Evolutionary conservation across 2,888 invertebrate genomes (phyloP).

Genomic region (Acleris laterana): DNA sequence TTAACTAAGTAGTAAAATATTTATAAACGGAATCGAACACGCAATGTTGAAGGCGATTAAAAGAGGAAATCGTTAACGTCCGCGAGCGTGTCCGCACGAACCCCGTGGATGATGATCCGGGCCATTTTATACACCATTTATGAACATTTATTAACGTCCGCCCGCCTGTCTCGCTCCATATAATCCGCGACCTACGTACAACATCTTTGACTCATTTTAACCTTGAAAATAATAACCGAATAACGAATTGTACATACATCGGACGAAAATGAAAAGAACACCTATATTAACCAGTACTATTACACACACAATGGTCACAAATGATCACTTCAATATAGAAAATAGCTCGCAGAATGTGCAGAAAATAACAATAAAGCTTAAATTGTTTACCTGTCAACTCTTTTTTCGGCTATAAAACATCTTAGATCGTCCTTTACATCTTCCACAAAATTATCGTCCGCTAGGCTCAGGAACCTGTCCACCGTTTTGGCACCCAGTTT

Average conservation of each 20-base stretch:
- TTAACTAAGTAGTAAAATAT: neutral
- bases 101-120: constrained; percentile 21
- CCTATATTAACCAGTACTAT: constrained; percentile 1
- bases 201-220: constrained; percentile 65
- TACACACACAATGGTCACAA: neutral
- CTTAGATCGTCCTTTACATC: constrained; percentile 81
- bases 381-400: constrained; percentile 81
- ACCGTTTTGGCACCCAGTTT: constrained; percentile 84
- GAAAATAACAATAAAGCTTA: constrained; percentile 51
- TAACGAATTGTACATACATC: constrained; percentile 14
- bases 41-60: neutral
- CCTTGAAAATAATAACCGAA: constrained; percentile 67
- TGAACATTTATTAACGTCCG: constrained; percentile 60
- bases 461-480: constrained; percentile 76
- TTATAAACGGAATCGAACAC: neutral
- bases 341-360: constrained; percentile 10
- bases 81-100: constrained; percentile 22
- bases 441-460: constrained; percentile 78
- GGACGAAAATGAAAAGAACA: constrained; percentile 22
- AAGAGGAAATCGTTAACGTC: constrained; percentile 2
- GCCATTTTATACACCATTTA: constrained; percentile 51
- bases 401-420: constrained; percentile 77
- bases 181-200: constrained; percentile 62
- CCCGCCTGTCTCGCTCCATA: constrained; percentile 65
- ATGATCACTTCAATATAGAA: neutral